Percentiles rank a stretch among this genome's conserved stretches.
Conservation (phyloP, 37 sponge, comb jelly and placozoan genomes). For the Aplysina aerophoba region DNA sequence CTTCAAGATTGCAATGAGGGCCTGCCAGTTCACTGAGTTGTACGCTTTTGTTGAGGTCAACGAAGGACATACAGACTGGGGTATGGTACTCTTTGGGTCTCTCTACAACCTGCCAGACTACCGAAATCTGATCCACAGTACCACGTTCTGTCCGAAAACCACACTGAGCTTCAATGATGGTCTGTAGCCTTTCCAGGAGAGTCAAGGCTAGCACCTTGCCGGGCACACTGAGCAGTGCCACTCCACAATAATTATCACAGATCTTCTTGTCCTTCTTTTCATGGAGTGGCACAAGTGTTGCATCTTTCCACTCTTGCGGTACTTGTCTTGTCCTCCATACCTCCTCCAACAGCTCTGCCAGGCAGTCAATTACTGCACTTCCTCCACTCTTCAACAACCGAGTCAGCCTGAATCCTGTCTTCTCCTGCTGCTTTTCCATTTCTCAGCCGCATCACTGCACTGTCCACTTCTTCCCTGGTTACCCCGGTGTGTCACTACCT, state of each 20-base stretch:
- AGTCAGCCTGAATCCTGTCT: neutral
- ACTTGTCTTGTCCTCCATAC: too few species aligned
- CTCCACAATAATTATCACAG: too few species aligned
- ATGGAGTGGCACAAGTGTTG: too few species aligned
- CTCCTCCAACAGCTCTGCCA: neutral
- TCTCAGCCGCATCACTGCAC: neutral
- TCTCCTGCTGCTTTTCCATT: slow-evolving; percentile 8
- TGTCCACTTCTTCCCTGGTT: neutral
- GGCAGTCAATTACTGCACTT: neutral
- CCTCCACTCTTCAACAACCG: neutral
- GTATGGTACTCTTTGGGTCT: neutral
- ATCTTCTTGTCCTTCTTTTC: too few species aligned
- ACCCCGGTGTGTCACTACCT: too few species aligned
- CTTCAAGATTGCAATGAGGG: neutral
- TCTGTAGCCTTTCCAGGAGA: too few species aligned
- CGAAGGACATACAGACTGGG: neutral
- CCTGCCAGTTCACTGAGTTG: neutral
- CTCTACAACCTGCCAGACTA: neutral
- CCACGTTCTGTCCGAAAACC: neutral
- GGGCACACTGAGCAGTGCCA: too few species aligned
- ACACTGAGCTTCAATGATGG: neutral
- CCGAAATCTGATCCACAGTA: slow-evolving; percentile 1
- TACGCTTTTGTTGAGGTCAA: slow-evolving; percentile 7
- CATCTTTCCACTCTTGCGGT: too few species aligned
- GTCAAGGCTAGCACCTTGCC: too few species aligned